Percentiles rank a stretch among this genome's conserved stretches.
Conservation (phyloP, 2,113 vertebrate genomes). For the Caracal caracal region DNA sequence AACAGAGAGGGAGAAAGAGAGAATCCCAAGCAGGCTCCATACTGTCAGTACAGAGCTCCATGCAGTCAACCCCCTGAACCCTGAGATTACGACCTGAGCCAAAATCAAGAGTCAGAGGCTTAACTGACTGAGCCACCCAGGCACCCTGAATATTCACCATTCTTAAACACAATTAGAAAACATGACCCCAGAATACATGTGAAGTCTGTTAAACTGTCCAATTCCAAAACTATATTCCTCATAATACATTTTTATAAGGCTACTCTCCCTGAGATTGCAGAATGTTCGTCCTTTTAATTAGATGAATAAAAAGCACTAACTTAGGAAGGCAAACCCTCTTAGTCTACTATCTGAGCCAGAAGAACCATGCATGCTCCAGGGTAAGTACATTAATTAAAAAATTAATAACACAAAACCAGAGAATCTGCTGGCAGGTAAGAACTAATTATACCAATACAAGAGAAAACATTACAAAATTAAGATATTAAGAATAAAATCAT, state of each 20-base stretch:
- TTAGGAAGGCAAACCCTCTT: not conserved
- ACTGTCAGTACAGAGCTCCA: too few relatives aligned
- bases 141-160: not conserved
- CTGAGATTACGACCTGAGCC: too few relatives aligned
- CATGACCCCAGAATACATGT: not conserved
- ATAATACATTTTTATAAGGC: not conserved
- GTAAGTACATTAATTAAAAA: not conserved
- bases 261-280: not conserved
- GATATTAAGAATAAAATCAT: constrained; percentile 10
- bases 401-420: not conserved
- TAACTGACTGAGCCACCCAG: too few relatives aligned
- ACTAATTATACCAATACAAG: not conserved
- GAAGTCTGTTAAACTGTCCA: not conserved
- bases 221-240: not conserved
- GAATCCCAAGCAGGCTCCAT: too few relatives aligned
- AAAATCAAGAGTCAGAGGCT: too few relatives aligned
- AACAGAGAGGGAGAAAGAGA: too few relatives aligned
- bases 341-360: not conserved
- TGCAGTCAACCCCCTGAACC: too few relatives aligned
- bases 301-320: not conserved
- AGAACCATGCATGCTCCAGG: not conserved
- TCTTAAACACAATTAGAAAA: not conserved
- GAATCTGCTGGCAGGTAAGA: not conserved
- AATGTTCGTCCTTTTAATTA: not conserved
- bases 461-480: constrained; percentile 37